Evolutionary conservation across 2,888 invertebrate genomes (phyloP).

Genomic region (Spicauda simplicius): DNA sequence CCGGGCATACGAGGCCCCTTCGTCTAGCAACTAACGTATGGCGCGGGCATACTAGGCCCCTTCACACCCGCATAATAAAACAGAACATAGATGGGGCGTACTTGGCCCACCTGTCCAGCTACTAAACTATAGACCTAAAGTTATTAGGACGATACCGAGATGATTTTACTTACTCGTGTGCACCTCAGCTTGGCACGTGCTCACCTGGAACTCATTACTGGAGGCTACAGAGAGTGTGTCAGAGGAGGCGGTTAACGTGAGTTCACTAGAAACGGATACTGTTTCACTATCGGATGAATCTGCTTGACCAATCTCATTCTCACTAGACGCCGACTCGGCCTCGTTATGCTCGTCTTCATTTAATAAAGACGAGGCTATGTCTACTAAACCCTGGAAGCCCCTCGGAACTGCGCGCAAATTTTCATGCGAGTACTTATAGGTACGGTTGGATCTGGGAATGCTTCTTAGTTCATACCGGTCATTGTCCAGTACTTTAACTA

Average conservation of each 20-base stretch:
- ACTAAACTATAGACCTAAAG: too few species aligned
- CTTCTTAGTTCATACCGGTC: constrained; percentile 43
- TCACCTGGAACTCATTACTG: too few species aligned
- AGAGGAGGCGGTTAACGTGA: neutral
- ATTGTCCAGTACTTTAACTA: constrained; percentile 40
- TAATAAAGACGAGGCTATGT: constrained; percentile 11
- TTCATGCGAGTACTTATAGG: neutral
- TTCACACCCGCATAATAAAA: too few species aligned
- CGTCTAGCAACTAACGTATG: too few species aligned
- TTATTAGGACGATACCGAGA: too few species aligned
- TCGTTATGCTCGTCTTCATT: neutral
- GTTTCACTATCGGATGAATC: constrained; percentile 4
- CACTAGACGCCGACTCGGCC: constrained; percentile 21
- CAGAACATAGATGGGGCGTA: too few species aligned
- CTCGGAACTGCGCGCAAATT: constrained; percentile 41
- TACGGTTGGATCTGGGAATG: constrained; percentile 29
- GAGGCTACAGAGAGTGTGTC: neutral
- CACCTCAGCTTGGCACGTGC: too few species aligned
- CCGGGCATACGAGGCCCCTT: too few species aligned
- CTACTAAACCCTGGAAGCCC: neutral
- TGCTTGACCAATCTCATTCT: neutral
- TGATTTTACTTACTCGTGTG: too few species aligned
- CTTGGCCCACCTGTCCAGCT: too few species aligned
- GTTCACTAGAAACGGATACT: constrained; percentile 5
- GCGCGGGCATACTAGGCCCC: too few species aligned